A percentile compares a stretch with the other conserved stretches of the same genome.
Conservation (phyloP, 2,113 vertebrate species). For the Nannobrachium achirus region DNA sequence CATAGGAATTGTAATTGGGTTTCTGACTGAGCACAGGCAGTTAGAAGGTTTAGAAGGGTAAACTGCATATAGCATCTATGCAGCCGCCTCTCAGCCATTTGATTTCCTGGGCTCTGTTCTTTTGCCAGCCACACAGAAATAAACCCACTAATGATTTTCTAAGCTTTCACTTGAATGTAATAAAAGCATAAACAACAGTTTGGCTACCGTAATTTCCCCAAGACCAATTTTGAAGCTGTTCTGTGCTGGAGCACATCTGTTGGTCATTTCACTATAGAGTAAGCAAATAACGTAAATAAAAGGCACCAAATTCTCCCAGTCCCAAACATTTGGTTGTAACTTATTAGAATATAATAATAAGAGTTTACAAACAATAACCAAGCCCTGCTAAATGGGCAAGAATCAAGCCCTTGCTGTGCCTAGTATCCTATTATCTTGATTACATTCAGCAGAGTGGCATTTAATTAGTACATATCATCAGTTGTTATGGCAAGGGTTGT, state of each 20-base stretch:
- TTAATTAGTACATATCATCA: constrained; percentile 31
- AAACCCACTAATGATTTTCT: not conserved
- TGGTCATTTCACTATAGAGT: not conserved
- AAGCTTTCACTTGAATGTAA: not conserved
- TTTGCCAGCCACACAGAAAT: not conserved
- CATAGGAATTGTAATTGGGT: constrained; percentile 23
- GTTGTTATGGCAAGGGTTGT: constrained; percentile 23
- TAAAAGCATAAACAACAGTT: not conserved
- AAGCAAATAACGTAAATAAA: not conserved
- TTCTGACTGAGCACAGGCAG: constrained; percentile 5
- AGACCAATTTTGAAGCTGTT: too few species aligned
- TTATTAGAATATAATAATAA: not conserved
- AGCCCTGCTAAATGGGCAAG: too few species aligned
- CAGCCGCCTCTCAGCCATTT: not conserved
- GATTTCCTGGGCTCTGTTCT: not conserved
- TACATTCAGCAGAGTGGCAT: constrained; percentile 26
- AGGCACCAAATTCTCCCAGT: not conserved
- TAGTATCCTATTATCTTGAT: constrained; percentile 21
- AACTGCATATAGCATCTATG: constrained; percentile 4
- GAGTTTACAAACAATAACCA: not conserved
- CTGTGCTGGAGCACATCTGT: too few species aligned
- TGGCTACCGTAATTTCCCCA: too few species aligned
- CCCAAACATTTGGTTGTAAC: not conserved
- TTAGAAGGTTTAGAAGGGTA: constrained; percentile 12
- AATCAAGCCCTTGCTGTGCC: too few species aligned